These are phyloP conservation scores for Champsocephalus esox DNA, from an alignment of 2,797 vertebrate species.

Conservation along the genomic window DNA sequence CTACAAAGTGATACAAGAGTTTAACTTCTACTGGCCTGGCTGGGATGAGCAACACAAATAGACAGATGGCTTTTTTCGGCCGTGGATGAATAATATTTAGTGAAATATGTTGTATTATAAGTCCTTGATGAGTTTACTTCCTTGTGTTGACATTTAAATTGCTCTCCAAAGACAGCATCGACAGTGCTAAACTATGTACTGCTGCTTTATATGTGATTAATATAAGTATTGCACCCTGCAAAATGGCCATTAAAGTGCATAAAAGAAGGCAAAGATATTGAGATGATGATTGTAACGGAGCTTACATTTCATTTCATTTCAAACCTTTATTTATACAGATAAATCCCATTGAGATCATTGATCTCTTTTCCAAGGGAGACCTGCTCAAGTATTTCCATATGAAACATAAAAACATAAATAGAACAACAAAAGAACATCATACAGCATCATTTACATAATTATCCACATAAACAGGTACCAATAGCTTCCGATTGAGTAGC, in stretches of 20 bases:
- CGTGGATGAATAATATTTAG: constrained; percentile 41
- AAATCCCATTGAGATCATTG: too few species aligned
- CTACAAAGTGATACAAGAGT: not conserved
- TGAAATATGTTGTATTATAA: constrained; percentile 14
- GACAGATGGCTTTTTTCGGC: constrained; percentile 13
- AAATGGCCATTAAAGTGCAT: constrained; percentile 9
- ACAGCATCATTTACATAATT: too few species aligned
- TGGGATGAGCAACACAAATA: constrained; percentile 10
- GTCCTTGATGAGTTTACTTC: constrained; percentile 17
- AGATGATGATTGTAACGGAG: not conserved
- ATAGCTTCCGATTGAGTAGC: too few species aligned
- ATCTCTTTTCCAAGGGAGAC: too few species aligned
- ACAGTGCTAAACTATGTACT: constrained; percentile 23
- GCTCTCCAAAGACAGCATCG: constrained; percentile 7
- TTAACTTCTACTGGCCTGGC: not conserved
- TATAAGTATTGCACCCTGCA: constrained; percentile 14
- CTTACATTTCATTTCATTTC: too few species aligned
- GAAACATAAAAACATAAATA: too few species aligned
- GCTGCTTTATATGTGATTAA: constrained; percentile 27
- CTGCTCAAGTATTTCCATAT: too few species aligned
- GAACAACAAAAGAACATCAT: too few species aligned
- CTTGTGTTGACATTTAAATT: constrained; percentile 29
- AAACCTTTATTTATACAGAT: too few species aligned
- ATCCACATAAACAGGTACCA: too few species aligned
- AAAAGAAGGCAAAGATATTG: constrained; percentile 6